phyloP scores from a whole-genome alignment of 2,888 invertebrate species.

The Amorpha juglandis region DNA sequence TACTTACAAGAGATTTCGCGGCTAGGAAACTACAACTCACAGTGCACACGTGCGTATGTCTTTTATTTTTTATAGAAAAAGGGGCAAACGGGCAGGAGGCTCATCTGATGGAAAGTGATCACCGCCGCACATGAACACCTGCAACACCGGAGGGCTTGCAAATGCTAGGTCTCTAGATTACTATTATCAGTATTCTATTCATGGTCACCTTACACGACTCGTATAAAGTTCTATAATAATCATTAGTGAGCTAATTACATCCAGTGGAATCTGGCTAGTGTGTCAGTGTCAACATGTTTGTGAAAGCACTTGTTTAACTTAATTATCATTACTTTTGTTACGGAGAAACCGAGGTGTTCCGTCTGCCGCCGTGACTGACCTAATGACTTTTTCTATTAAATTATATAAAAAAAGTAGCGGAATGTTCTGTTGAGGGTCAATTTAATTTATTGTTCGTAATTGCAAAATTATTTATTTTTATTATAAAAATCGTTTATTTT shows the following conservation, averaged over 20 bases:
- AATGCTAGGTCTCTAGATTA: too few relatives aligned
- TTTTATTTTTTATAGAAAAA: too few relatives aligned
- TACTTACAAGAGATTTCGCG: too few relatives aligned
- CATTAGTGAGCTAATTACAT: constrained; percentile 54
- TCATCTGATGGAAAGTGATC: too few relatives aligned
- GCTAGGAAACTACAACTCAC: too few relatives aligned
- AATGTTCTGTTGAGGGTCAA: background rate
- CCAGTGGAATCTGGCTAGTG: constrained; percentile 52
- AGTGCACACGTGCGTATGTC: too few relatives aligned
- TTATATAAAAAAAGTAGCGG: background rate
- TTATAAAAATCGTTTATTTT: too few relatives aligned
- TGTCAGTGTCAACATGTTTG: constrained; percentile 48
- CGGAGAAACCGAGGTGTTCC: background rate
- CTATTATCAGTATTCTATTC: background rate
- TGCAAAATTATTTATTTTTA: background rate
- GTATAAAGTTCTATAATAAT: constrained; percentile 53
- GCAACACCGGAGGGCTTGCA: too few relatives aligned
- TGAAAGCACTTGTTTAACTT: constrained; percentile 44
- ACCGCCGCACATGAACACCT: too few relatives aligned
- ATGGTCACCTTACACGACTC: constrained; percentile 35
- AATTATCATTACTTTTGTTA: constrained; percentile 19
- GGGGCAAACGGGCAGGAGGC: too few relatives aligned
- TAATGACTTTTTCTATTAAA: background rate
- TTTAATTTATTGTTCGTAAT: background rate
- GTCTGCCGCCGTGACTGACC: background rate